Base-by-base conservation (phyloP, 2,113 vertebrate species). In the Chloropsis hardwickii region DNA sequence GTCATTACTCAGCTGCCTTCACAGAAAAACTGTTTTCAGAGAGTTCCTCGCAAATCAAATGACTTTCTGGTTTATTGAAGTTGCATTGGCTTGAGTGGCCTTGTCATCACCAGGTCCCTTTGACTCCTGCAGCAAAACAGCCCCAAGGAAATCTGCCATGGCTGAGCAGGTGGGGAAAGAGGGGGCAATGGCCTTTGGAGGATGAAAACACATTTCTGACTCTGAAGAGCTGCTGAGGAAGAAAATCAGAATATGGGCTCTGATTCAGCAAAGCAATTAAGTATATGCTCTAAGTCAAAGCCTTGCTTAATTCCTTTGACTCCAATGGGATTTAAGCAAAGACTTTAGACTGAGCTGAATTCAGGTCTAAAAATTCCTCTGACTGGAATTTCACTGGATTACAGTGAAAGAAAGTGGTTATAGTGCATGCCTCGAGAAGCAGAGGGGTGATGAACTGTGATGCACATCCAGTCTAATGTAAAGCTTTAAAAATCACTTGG, bases 251-350 rank as follows among this genome's bases (percentile, higher is more conserved):
- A 86, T 58, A 45, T 88, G 94, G 92, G 86, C 95, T 95, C 88
- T 8, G 88, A 37, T 96, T 95, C 94, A 96, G 95, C 72, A 90
- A 95, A 96, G 95, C 92, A 88, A 94, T 95, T 96, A 95, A 96
- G 77, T 74, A 45, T 22, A 28, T 65, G 80, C 80, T 71, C 79
- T 74, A 95, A 96, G 94, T 95, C 86, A 86, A 96, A 92, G 88
- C 86, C 61, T 72, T 57, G 48, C 83, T 91, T 97, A 96, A 96
- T 96, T 94, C 96, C 93, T 84, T 94, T 79, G 94, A 92, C 95
- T 96, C 94, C 95, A 44, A 58, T 20, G 90, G 96, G 93, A 95
- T 96, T 96, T 95, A 90, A 94, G 87, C 62, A 76, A 71, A 73
- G 93, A 11, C 92, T 93, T 92, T 4, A 77, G 83, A 35, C 69